These are phyloP conservation scores for Craniophora ligustri DNA, from an alignment of 2,888 invertebrate genomes.

Conservation along the genomic window DNA sequence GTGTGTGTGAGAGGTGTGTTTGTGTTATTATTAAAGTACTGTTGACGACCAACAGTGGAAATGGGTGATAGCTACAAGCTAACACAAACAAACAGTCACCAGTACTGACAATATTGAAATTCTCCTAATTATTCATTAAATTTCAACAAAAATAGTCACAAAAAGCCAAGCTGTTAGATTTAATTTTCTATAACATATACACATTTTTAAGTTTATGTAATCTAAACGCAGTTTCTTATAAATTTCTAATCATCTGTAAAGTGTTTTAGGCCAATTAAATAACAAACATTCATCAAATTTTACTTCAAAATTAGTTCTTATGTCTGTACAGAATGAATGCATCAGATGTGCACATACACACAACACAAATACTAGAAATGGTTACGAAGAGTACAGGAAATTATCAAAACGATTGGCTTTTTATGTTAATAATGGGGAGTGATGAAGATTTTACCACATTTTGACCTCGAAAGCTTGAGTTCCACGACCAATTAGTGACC, in stretches of 20 bases:
- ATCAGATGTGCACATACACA: constrained; percentile 29
- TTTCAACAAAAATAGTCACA: constrained; percentile 8
- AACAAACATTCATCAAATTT: constrained; percentile 9
- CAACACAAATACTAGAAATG: constrained; percentile 21
- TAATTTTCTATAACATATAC: constrained; percentile 44
- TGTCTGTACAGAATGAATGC: not conserved
- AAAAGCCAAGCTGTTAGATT: constrained; percentile 12
- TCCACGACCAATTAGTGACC: constrained; percentile 46
- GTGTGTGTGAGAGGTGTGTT: constrained; percentile 46
- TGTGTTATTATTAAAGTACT: constrained; percentile 34
- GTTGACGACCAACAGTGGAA: constrained; percentile 1
- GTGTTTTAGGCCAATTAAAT: not conserved
- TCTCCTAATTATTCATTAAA: constrained; percentile 23
- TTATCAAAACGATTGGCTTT: not conserved
- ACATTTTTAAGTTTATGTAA: constrained; percentile 35
- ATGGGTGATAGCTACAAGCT: not conserved
- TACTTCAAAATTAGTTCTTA: not conserved
- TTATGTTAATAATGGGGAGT: constrained; percentile 23
- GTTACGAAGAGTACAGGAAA: constrained; percentile 9
- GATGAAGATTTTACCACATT: constrained; percentile 3
- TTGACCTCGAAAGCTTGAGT: constrained; percentile 30
- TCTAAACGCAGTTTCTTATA: constrained; percentile 23
- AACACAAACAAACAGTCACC: not conserved
- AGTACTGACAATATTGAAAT: constrained; percentile 9
- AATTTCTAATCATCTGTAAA: too few species aligned